phyloP scores from a whole-genome alignment of 1,140 invertebrate genomes.

The Drosophila sturtevanti region DNA sequence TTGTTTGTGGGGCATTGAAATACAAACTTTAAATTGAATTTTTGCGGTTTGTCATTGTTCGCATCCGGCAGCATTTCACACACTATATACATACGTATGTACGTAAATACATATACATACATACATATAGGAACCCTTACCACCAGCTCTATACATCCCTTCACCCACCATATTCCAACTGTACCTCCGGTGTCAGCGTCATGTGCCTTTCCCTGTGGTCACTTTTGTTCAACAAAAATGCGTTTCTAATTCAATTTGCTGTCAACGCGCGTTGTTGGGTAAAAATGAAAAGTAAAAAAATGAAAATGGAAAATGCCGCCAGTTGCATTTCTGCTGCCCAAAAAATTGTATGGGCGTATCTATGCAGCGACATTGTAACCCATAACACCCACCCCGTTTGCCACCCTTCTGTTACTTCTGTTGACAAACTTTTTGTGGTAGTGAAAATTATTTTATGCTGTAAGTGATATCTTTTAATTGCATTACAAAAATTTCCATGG shows the following conservation, averaged over 20 bases:
- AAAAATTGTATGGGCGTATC: conserved; percentile 51
- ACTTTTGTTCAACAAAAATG: conserved; percentile 59
- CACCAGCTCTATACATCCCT: background rate
- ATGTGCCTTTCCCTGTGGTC: conserved; percentile 30
- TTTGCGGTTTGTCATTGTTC: conserved; percentile 78
- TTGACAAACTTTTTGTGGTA: conserved; percentile 57
- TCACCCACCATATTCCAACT: background rate
- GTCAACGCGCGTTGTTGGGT: conserved; percentile 57
- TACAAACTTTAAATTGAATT: conserved; percentile 79
- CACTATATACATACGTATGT: conserved; percentile 1
- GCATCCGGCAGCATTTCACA: conserved; percentile 40
- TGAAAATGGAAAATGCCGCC: conserved; percentile 22
- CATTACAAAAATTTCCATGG: conserved; percentile 32
- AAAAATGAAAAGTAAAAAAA: conserved; percentile 10
- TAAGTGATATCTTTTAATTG: conserved; percentile 77
- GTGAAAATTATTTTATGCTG: conserved; percentile 62
- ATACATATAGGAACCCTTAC: background rate
- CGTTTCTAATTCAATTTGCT: conserved; percentile 79
- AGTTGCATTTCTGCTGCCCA: conserved; percentile 30
- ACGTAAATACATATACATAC: background rate
- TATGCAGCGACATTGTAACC: conserved; percentile 20
- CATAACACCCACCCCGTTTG: background rate
- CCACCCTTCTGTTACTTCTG: background rate
- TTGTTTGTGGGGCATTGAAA: conserved; percentile 57
- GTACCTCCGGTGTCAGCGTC: background rate